Evolutionary conservation across 2,888 invertebrate genomes (phyloP).

Genomic region (Cryptocephalus moraei): DNA sequence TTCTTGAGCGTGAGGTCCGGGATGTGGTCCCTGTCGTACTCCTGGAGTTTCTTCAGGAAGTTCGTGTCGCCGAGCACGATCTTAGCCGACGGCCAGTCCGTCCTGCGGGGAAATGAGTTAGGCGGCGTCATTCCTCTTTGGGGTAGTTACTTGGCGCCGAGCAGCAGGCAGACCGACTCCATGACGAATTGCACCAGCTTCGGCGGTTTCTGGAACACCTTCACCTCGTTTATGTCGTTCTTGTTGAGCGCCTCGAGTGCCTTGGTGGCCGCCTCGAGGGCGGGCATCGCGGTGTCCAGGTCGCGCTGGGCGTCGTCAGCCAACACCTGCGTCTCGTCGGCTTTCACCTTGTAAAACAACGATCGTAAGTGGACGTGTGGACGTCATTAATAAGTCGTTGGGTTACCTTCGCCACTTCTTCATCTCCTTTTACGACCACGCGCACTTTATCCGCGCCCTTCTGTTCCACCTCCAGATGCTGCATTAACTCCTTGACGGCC

Average conservation of each 20-base stretch:
- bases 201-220: conserved; percentile 83
- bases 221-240: conserved; percentile 81
- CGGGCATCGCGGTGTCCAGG: conserved; percentile 77
- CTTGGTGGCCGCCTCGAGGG: conserved; percentile 72
- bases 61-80: conserved; percentile 69
- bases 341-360: conserved; percentile 54
- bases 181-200: conserved; percentile 78
- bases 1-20: conserved; percentile 65
- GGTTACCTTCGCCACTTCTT: conserved; percentile 66
- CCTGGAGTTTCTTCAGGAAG: conserved; percentile 71
- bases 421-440: conserved; percentile 69
- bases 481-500: conserved; percentile 65
- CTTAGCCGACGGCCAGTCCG: conserved; percentile 82
- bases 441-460: conserved; percentile 73
- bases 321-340: conserved; percentile 69
- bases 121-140: neutral
- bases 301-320: conserved; percentile 81
- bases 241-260: conserved; percentile 80
- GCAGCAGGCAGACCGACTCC: conserved; percentile 81
- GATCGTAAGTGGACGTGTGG: neutral
- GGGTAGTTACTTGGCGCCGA: conserved; percentile 63
- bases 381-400: neutral
- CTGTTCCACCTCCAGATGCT: conserved; percentile 67
- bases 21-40: conserved; percentile 82
- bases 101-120: conserved; percentile 41